A percentile compares a stretch with the other conserved stretches of the same genome.
phyloP scores from a whole-genome alignment of 2,888 invertebrate species.

The Drosophila meridiana region DNA sequence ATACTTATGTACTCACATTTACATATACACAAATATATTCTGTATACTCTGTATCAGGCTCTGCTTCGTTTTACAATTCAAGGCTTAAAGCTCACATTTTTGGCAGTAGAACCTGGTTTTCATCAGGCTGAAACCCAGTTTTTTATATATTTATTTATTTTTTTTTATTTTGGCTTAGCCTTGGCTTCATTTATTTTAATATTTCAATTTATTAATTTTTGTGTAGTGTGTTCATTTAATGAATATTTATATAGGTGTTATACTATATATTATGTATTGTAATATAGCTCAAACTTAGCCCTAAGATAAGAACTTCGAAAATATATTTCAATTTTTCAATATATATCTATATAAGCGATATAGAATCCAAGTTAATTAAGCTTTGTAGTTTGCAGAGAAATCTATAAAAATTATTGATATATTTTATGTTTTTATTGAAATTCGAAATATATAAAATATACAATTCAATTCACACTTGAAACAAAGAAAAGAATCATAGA shows the following conservation, averaged over 20 bases:
- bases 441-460: not conserved
- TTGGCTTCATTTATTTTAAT: not conserved
- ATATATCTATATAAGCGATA: not conserved
- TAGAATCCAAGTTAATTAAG: not conserved
- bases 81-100: not conserved
- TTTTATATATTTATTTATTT: not conserved
- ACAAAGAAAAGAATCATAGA: not conserved
- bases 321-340: not conserved
- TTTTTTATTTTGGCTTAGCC: not conserved
- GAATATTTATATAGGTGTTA: too few relatives aligned
- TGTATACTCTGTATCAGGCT: not conserved
- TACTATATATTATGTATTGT: too few relatives aligned
- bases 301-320: not conserved
- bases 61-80: not conserved
- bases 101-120: conserved; percentile 7
- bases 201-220: not conserved
- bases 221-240: too few relatives aligned
- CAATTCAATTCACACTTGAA: conserved; percentile 1
- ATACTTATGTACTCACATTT: not conserved
- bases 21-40: not conserved
- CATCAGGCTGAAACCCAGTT: not conserved
- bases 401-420: not conserved
- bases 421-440: conserved; percentile 3
- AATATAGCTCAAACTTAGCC: not conserved
- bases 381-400: not conserved